A percentile compares a stretch with the other conserved stretches of the same genome.
phyloP scores from a whole-genome alignment of 2,797 vertebrate species.

The Percopsis omiscomaycus region DNA sequence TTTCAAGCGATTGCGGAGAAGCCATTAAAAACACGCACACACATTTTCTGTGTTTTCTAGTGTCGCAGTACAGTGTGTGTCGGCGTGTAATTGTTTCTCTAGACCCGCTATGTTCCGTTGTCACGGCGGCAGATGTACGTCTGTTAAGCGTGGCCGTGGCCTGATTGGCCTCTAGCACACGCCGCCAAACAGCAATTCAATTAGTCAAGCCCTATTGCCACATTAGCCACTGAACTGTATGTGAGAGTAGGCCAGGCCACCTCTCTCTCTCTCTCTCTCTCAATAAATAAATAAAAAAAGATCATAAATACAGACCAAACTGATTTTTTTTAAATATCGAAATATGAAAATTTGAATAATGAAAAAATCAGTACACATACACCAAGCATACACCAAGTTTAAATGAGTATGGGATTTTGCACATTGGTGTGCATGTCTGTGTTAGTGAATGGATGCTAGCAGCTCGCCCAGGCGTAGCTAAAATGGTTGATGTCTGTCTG shows the following conservation, averaged over 20 bases:
- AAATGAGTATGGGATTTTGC: neutral
- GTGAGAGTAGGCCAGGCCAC: conserved; percentile 22
- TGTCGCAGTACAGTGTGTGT: conserved; percentile 4
- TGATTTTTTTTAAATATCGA: too few species aligned
- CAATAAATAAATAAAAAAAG: too few species aligned
- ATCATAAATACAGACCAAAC: too few species aligned
- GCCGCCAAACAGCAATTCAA: conserved; percentile 56
- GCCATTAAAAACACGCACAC: neutral
- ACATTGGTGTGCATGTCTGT: too few species aligned
- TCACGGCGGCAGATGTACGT: conserved; percentile 37
- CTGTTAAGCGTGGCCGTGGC: conserved; percentile 16
- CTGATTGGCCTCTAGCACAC: conserved; percentile 63
- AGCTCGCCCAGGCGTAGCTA: too few species aligned
- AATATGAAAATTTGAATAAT: too few species aligned
- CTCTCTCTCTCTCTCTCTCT: conserved; percentile 48
- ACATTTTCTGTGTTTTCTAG: neutral
- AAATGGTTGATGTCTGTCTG: too few species aligned
- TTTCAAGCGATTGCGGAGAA: conserved; percentile 7
- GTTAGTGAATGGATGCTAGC: neutral
- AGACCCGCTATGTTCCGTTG: conserved; percentile 24
- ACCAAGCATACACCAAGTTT: too few species aligned
- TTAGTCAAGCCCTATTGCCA: conserved; percentile 50
- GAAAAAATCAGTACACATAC: too few species aligned
- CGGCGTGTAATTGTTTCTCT: conserved; percentile 25
- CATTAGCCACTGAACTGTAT: conserved; percentile 47